Evolutionary conservation across 2,113 vertebrate species (phyloP).

Genomic region (Cynoglossus semilaevis): DNA sequence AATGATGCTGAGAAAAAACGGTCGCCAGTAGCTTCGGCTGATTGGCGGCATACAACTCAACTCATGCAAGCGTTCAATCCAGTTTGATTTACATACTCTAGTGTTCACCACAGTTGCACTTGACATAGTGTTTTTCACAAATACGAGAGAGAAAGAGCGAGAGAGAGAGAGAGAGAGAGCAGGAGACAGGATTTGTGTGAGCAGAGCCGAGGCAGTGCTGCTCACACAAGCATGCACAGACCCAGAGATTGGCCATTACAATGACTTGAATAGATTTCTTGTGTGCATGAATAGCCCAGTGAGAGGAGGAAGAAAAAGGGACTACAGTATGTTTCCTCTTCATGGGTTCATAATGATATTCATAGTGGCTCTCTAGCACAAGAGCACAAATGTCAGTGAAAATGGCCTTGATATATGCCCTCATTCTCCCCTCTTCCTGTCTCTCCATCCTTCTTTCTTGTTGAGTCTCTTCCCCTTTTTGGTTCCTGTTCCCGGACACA

Average conservation of each 20-base stretch:
- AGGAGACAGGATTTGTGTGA: too few species aligned
- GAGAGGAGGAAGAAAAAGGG: constrained; percentile 44
- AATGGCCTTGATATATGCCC: constrained; percentile 70
- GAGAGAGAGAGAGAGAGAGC: too few species aligned
- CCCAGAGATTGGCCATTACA: constrained; percentile 65
- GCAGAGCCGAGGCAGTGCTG: too few species aligned
- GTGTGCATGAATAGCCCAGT: constrained; percentile 69
- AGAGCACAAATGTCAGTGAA: constrained; percentile 70
- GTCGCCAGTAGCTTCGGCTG: constrained; percentile 40
- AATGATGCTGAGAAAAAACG: constrained; percentile 29
- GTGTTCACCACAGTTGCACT: constrained; percentile 66
- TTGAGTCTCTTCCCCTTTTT: constrained; percentile 59
- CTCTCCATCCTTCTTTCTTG: constrained; percentile 67
- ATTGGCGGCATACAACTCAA: constrained; percentile 38
- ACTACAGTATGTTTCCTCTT: constrained; percentile 63
- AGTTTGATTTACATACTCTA: constrained; percentile 65
- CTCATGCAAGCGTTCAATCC: constrained; percentile 57
- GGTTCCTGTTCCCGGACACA: constrained; percentile 61
- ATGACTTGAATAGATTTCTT: constrained; percentile 70
- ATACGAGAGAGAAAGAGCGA: too few species aligned
- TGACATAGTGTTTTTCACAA: constrained; percentile 67
- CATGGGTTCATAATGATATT: constrained; percentile 73
- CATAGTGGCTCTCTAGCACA: constrained; percentile 68
- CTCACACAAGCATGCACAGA: constrained; percentile 46
- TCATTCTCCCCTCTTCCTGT: constrained; percentile 72